phyloP scores from a whole-genome alignment of 2,797 vertebrate genomes.

The Novumbra hubbsi region DNA sequence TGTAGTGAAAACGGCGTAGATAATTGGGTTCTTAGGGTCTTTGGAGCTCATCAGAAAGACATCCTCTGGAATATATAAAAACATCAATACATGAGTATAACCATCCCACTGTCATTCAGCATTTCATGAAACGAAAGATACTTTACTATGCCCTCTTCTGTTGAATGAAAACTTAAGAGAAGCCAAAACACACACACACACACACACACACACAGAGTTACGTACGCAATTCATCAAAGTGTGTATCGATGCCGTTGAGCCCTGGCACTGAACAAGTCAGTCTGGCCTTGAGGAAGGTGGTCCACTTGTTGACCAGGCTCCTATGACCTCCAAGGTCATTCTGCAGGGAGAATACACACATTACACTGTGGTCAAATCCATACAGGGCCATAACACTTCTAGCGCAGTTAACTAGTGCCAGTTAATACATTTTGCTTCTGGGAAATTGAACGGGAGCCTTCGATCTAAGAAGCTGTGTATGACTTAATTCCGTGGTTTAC shows the following conservation, averaged over 20 bases:
- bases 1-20: constrained; percentile 97
- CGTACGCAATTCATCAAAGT: constrained; percentile 98
- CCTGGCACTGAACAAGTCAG: constrained; percentile 95
- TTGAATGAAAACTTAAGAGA: background rate
- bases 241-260: constrained; percentile 95
- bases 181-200: background rate
- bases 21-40: constrained; percentile 95
- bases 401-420: too few relatives aligned
- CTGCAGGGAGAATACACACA: constrained; percentile 61
- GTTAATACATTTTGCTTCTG: too few relatives aligned
- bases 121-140: background rate
- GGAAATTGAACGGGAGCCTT: too few relatives aligned
- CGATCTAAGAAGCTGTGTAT: too few relatives aligned
- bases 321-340: constrained; percentile 97
- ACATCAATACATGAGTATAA: background rate
- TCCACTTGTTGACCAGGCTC: constrained; percentile 99
- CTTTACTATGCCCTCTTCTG: background rate
- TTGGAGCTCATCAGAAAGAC: constrained; percentile 96
- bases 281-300: constrained; percentile 95
- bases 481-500: too few relatives aligned
- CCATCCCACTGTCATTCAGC: background rate
- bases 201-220: background rate
- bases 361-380: background rate
- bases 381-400: too few relatives aligned
- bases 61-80: constrained; percentile 55